A percentile compares a stretch with the other conserved stretches of the same genome.
Conservation (phyloP, 2,113 vertebrate species). For the Gymnorhina tibicen region DNA sequence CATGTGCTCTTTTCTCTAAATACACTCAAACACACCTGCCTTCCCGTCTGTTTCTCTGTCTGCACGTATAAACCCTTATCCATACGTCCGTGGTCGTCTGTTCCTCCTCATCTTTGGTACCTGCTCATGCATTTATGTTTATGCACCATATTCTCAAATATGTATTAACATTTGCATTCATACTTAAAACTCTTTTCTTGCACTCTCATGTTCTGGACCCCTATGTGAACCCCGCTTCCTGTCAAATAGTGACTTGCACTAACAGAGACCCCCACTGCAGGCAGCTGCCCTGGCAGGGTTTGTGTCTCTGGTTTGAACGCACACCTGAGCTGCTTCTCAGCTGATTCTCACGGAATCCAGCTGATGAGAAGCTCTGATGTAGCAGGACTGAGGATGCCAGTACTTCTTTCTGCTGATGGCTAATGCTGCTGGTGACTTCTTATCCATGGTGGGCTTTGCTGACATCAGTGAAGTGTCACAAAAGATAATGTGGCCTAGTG, state of each 20-base stretch:
- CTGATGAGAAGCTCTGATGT: neutral
- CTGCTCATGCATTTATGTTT: neutral
- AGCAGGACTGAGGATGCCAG: neutral
- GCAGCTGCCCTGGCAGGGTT: neutral
- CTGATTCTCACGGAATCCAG: neutral
- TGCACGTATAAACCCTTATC: neutral
- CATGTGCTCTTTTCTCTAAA: neutral
- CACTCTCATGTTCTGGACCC: neutral
- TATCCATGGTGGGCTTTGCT: neutral
- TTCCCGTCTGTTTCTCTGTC: neutral
- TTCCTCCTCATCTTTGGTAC: neutral
- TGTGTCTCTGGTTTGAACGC: neutral
- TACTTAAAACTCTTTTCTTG: neutral
- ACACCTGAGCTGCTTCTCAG: neutral
- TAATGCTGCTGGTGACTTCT: neutral
- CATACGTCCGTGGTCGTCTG: fast-evolving
- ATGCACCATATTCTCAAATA: neutral
- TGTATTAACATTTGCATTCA: neutral
- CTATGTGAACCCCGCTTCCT: neutral
- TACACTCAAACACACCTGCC: neutral
- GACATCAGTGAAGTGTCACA: neutral
- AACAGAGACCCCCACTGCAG: neutral
- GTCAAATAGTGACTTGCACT: neutral
- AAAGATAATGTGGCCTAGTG: neutral
- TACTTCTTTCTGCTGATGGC: neutral